phyloP scores from a whole-genome alignment of 2,113 vertebrate species.

The Mixornis gularis region DNA sequence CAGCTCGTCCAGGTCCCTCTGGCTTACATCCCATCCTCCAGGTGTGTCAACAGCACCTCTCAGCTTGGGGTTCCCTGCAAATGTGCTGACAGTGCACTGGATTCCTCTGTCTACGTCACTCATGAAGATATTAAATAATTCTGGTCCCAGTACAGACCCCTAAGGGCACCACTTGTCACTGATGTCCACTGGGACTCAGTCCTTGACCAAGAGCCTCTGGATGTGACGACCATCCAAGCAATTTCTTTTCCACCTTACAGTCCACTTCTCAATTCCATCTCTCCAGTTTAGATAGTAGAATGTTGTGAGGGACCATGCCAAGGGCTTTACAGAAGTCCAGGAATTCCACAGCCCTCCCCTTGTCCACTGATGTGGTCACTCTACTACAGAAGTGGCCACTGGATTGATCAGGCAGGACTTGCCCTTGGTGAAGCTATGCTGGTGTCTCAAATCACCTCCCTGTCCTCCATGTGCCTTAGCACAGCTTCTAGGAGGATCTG shows the following conservation, averaged over 20 bases:
- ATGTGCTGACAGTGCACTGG: fast-evolving
- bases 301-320: background rate
- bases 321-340: background rate
- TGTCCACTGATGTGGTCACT: background rate
- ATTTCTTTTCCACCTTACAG: background rate
- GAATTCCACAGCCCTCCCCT: background rate
- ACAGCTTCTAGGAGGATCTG: background rate
- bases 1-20: background rate
- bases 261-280: background rate
- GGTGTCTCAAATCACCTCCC: background rate
- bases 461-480: background rate
- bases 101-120: background rate
- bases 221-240: fast-evolving
- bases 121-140: background rate
- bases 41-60: background rate
- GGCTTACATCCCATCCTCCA: background rate
- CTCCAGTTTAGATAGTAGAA: background rate
- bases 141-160: fast-evolving
- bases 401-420: background rate
- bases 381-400: background rate
- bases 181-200: background rate
- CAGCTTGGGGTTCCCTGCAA: background rate
- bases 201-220: background rate
- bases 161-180: background rate
- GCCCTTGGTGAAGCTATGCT: background rate